Base-by-base conservation (phyloP, 1,140 invertebrate genomes). In the Luehdorfia chinensis region DNA sequence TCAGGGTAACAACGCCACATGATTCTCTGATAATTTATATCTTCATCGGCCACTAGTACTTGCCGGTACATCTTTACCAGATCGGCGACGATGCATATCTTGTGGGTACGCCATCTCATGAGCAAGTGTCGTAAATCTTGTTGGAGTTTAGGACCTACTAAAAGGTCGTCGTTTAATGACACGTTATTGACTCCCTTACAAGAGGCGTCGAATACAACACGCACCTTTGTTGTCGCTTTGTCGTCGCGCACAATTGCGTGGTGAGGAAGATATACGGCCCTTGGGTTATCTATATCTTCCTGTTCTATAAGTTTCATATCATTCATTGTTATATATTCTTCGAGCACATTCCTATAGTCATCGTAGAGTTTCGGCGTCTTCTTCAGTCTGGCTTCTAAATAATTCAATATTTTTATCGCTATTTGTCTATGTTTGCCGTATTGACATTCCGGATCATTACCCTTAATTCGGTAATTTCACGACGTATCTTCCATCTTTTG, bases 41-140 rank as follows among this genome's bases (percentile, higher is more conserved):
- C 43, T 28, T 83, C 53, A 8, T 59, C 53, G 9, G 45, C 14
- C 0, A 81, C 49, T 16, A 39, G 41, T 1, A 81, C 32, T 39
- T 75, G 65, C 2, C 69, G 51, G 45, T 77, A 87, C 73, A 86
- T 87, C 46, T 84, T 84, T 23, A 64, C 51, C 2, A 86, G 73
- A 51, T 86, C 80, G 8, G 66, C 66, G 1, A 63, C 48, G 9
- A 88, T 13, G n/a, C 68, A 66, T 30, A 70, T 60, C 31, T 15
- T 15, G 57, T 81, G 58, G 11, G 19, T 21, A 31, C 84, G 23
- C 64, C 85, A 88, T 12, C 73, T 51, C 5, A 84, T 43, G 3
- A 88, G 11, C 39, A 84, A 64, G n/a, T 62, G 47, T 27, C 69
- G 49, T 6, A 87, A 44, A 21, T 87, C 71, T 16, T 65, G 59